Conservation (phyloP, 2,113 vertebrate genomes). For the Brachypodius melanocephalos region DNA sequence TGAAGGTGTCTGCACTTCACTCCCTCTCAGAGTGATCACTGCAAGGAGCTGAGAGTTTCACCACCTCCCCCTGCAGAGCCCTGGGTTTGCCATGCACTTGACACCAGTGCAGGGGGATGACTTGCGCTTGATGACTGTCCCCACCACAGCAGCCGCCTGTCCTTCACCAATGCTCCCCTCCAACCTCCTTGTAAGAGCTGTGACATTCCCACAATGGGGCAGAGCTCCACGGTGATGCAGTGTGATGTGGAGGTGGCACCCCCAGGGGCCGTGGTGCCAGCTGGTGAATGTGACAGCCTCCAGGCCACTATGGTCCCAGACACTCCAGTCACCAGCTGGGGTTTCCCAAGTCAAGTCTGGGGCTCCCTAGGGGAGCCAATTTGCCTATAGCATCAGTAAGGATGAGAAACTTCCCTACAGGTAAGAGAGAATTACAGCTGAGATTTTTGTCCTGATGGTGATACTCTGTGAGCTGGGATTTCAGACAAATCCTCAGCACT, state of each 20-base stretch:
- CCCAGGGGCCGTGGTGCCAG: background rate
- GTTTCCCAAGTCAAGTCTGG: background rate
- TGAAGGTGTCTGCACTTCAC: slow-evolving; percentile 22
- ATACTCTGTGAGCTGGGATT: background rate
- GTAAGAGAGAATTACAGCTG: background rate
- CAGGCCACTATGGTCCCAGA: background rate
- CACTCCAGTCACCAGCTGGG: background rate
- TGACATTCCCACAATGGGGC: accelerated
- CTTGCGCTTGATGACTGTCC: background rate
- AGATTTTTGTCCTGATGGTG: background rate
- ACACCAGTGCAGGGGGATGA: background rate
- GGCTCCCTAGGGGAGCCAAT: background rate
- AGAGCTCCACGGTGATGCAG: accelerated
- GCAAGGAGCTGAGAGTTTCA: slow-evolving; percentile 1
- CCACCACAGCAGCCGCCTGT: background rate
- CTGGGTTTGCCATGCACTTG: background rate
- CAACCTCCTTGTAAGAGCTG: accelerated
- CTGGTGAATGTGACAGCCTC: background rate
- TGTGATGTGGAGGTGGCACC: background rate
- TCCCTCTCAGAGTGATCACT: slow-evolving; percentile 1
- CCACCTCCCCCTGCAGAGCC: background rate
- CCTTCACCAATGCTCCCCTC: background rate
- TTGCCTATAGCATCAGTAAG: background rate
- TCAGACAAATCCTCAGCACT: accelerated
- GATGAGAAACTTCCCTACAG: background rate